Base-by-base conservation (phyloP, 2,797 vertebrate genomes). In the Varecia variegata region DNA sequence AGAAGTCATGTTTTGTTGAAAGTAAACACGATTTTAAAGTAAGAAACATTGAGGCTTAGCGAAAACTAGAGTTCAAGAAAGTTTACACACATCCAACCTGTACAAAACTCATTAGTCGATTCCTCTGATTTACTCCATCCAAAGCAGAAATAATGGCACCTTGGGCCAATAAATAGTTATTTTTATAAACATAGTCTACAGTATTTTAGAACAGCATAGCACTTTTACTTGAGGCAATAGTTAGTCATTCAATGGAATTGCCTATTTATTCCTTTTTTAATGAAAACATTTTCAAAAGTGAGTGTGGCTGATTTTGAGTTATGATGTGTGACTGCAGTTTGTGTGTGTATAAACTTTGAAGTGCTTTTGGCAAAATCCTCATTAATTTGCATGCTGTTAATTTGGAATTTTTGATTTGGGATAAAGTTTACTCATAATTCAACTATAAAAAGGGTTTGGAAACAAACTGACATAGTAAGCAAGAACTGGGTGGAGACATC, bases 1-100 rank as follows among this genome's bases (percentile, higher is more conserved):
- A 97, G 89, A 92, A 97, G 96, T 97, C 97, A 97, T 70, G 7
- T 97, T 97, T 97, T 97, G 93, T 71, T 95, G 81, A 96, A 97
- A 96, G 94, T 95, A 98, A 98, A 97, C 87, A 96, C 50, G 73
- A 91, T 82, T 97, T 96, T 90, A 92, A 97, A 95, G 80, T 68
- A 96, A 96, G 74, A 94, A 96, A 95, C 68, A 86, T 93, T 86
- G 87, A 96, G 74, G 62, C 38, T 91, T 79, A 79, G 62, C 90
- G 88, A 97, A 96, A 94, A 94, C 76, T 94, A 73, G 52, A 92
- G 92, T 96, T 96, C 94, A 88, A 84, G 81, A 97, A 96, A 86
- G 90, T 94, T 92, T 85, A 81, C 58, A 21, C 30, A 93, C 43
- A 83, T 60, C 81, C n/a, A 95, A 94, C 94, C 81, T 96, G 88